Base-by-base conservation (phyloP, 2,888 invertebrate species). In the Hirtodrosophila trivittata region DNA sequence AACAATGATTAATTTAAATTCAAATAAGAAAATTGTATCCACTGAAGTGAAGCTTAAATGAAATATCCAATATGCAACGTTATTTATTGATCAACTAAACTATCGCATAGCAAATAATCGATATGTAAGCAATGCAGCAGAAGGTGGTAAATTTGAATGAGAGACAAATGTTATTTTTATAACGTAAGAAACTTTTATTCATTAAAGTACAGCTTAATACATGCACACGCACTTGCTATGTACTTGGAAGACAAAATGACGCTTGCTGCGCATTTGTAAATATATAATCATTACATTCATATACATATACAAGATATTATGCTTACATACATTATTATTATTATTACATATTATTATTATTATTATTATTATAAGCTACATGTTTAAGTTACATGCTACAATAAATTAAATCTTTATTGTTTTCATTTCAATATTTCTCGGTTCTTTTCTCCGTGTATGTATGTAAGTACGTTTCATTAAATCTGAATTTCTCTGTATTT, bases 121-220 rank as follows among this genome's bases (percentile, higher is more conserved):
- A 62, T 49, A 21, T 1, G 3, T 6, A n/a, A n/a, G 18, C 18
- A 21, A 21, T n/a, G n/a, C n/a, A n/a, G n/a, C n/a, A n/a, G n/a
- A n/a, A n/a, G n/a, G n/a, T n/a, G n/a, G n/a, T n/a, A n/a, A n/a
- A n/a, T n/a, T n/a, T n/a, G n/a, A n/a, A n/a, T n/a, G n/a, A n/a
- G n/a, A 66, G 35, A 52, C 10, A 57, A 51, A 39, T 35, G 1
- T 35, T 32, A 1, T 39, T 35, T 38, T 35, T 52, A 46, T 64
- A 77, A 82, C 82, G 71, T 85, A 78, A 67, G 86, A 78, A 78
- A 77, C 62, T 71, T 86, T 69, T 80, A 84, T 80, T 86, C 10
- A 66, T 73, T 83, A 54, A 68, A 55, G 63, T 81, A 86, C 59
- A 77, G 64, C 67, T 67, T 75, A 67, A 81, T 71, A 75, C 51